Evolutionary conservation across 2,113 vertebrate genomes (phyloP), one percentile per base, ranked within the genome.

Genomic region (Pseudolaguvia tuberculata): DNA sequence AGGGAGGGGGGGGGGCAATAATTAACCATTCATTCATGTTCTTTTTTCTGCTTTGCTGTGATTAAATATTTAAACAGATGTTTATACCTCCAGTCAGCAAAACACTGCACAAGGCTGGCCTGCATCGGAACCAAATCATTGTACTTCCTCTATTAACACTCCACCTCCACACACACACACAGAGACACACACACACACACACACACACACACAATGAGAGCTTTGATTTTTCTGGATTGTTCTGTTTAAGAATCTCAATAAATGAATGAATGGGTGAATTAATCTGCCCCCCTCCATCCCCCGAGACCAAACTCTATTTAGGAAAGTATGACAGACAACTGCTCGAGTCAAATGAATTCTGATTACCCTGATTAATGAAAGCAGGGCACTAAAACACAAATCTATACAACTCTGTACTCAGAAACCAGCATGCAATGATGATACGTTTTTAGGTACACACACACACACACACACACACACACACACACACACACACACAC

Each of bases 11-110:
- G n/a, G n/a, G n/a, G n/a, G n/a, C n/a, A 10, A 21, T 7, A 45
- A 67, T 67, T 67, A 67, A 67, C 63, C 23, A 18, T 67, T 50
- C 45, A 10, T 66, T 66, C 45, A 47, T 50, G 23, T 42, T 55
- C 51, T 6, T 39, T 8, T 67, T 50, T 66, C 23, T 70, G 51
- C 50, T 53, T 56, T 42, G 51, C 68, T 70, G 27, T 70, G 51
- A n/a, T 20, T 55, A 56, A 70, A 70, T 55, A 51, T 56, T 55
- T 39, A 70, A 70, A 53, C 68, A 70, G 68, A 70, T 70, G 68
- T 56, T 56, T 51, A 56, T 39, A 42, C 50, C 51, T 70, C 13
- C 27, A 70, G 68, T 55, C 68, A 70, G 51, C 51, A 70, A 70
- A 70, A 20, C 27, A 42, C 68, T 53, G n/a, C 67, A 70, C 48